Conservation (phyloP, 2,888 invertebrate species). For the Lomographa bimaculata region DNA sequence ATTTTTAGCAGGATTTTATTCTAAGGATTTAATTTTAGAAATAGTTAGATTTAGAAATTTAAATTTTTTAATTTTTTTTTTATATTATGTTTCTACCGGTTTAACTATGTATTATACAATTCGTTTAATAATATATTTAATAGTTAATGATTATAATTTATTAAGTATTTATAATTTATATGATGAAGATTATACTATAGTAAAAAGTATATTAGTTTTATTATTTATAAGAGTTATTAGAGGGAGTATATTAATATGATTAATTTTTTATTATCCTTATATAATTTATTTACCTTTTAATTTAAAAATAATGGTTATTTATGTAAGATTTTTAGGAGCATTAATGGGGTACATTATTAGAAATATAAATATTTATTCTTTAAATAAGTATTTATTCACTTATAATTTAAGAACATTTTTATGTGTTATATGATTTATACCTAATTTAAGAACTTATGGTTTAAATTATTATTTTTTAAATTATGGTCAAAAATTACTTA, state of each 20-base stretch:
- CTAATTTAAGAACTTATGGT: slow-evolving; percentile 69
- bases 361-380: too few relatives aligned
- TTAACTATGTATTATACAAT: slow-evolving; percentile 83
- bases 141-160: slow-evolving; percentile 76
- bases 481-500: slow-evolving; percentile 61
- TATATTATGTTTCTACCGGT: slow-evolving; percentile 82
- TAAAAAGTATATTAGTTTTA: slow-evolving; percentile 74
- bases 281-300: slow-evolving; percentile 78
- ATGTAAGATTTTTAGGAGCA: slow-evolving; percentile 69
- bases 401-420: too few relatives aligned
- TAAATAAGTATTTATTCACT: too few relatives aligned
- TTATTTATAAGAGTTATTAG: slow-evolving; percentile 78
- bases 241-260: slow-evolving; percentile 80
- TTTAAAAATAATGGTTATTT: slow-evolving; percentile 81
- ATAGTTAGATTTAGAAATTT: slow-evolving; percentile 74
- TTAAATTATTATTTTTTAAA: slow-evolving; percentile 72
- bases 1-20: slow-evolving; percentile 87
- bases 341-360: slow-evolving; percentile 69
- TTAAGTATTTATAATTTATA: slow-evolving; percentile 70
- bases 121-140: slow-evolving; percentile 82
- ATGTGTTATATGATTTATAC: slow-evolving; percentile 81
- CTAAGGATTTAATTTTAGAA: slow-evolving; percentile 86
- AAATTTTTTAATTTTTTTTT: slow-evolving; percentile 80
- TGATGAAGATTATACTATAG: slow-evolving; percentile 75
- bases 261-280: slow-evolving; percentile 78